Base-by-base conservation (phyloP, 2,888 invertebrate genomes). In the Phaonia tiefii region DNA sequence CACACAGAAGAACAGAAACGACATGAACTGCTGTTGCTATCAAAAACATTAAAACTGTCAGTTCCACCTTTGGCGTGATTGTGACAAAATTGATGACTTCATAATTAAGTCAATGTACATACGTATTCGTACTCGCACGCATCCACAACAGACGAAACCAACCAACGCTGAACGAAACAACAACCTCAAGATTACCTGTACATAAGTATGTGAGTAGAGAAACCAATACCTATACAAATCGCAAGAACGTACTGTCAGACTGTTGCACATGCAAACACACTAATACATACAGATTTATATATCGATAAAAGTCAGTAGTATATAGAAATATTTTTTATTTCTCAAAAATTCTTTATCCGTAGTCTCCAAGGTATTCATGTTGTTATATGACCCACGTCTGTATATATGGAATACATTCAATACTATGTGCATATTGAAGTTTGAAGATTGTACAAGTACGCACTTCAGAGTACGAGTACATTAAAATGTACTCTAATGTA, bases 361-460 rank as follows among this genome's bases (percentile, higher is more conserved):
- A 79, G 81, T 83, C 70, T 80, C 78, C 84, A 81, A 82, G 84
- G 86, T 67, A 83, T 83, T 84, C 84, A 60, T 60, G 37, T 54
- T 63, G 51, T 51, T 70, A 11, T 69, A 63, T 58, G 65, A 66
- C 73, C 69, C 69, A 80, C 80, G 70, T 80, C 46, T 56, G 15
- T 42, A 51, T 3, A 1, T 22, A 37, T 37, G 31, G n/a, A n/a
- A n/a, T n/a, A n/a, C n/a, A n/a, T n/a, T n/a, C n/a, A n/a, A n/a
- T n/a, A n/a, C n/a, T 31, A 37, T 37, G 7, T 15, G 49, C 31
- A 49, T 49, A 20, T 51, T 51, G 51, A 2, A 20, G 15, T 46
- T 46, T 46, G 46, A 17, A 17, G 46, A 8, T 10, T 5, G 46
- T 15, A n/a, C n/a, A n/a, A n/a, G n/a, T n/a, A 31, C 31, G 31